A percentile compares a stretch with the other conserved stretches of the same genome.
Conservation (phyloP, 2,113 vertebrate species). For the Calonectris borealis region DNA sequence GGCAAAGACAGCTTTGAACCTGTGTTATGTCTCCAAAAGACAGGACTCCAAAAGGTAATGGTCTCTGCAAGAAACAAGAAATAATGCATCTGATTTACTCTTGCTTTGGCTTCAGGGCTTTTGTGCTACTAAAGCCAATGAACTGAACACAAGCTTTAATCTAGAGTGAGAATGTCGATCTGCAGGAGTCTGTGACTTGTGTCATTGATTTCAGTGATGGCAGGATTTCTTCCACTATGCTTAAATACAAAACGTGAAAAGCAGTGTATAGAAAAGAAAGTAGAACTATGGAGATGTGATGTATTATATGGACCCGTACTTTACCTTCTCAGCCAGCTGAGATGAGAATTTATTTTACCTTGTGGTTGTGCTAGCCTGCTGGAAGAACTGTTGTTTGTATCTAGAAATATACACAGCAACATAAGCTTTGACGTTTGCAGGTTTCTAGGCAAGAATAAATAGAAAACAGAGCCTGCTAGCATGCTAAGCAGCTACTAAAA, state of each 20-base stretch:
- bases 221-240: not conserved
- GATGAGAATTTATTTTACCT: not conserved
- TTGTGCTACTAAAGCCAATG: not conserved
- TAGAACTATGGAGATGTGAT: not conserved
- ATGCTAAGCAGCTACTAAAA: not conserved
- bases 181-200: not conserved
- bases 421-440: not conserved
- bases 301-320: not conserved
- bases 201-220: not conserved
- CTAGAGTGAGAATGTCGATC: not conserved
- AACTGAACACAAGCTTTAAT: not conserved
- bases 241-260: not conserved
- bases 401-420: not conserved
- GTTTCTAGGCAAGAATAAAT: conserved; percentile 24
- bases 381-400: not conserved
- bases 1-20: not conserved
- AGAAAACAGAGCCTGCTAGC: not conserved
- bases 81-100: not conserved
- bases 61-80: not conserved
- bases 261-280: not conserved
- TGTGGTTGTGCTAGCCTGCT: not conserved
- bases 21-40: not conserved
- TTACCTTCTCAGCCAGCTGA: not conserved
- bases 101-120: not conserved
- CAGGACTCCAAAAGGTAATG: not conserved